These are phyloP conservation scores for Ianthella basta DNA, from an alignment of 37 sponge, comb jelly and placozoan genomes.

Conservation along the genomic window DNA sequence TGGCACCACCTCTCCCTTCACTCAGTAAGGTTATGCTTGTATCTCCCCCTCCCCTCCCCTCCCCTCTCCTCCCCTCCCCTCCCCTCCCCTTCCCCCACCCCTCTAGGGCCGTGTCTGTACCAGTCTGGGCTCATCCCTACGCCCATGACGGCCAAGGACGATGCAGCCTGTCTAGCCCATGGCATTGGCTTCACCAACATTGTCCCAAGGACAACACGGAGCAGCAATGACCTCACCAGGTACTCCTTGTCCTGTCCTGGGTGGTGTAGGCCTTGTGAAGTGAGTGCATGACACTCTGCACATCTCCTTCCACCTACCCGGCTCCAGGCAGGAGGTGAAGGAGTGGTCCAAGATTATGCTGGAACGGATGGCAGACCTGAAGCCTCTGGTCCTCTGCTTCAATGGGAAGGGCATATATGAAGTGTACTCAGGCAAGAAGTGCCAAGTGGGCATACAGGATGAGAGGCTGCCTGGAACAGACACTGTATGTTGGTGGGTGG, in stretches of 20 bases:
- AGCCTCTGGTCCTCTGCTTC: conserved; percentile 86
- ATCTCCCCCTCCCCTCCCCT: not conserved
- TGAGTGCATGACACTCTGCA: too few relatives aligned
- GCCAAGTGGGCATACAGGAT: conserved; percentile 68
- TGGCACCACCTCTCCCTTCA: not conserved
- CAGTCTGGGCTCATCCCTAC: conserved; percentile 82
- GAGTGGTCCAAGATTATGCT: conserved; percentile 79
- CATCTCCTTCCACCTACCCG: too few relatives aligned
- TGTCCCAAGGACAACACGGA: conserved; percentile 85
- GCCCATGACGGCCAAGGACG: conserved; percentile 73
- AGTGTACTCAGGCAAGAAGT: conserved; percentile 81
- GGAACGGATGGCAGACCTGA: conserved; percentile 78
- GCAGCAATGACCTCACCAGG: conserved; percentile 82
- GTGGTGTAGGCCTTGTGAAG: not conserved
- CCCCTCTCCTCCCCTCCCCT: not conserved
- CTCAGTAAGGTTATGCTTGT: not conserved
- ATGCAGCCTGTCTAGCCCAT: conserved; percentile 75
- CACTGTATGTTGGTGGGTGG: conserved; percentile 42
- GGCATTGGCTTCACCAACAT: conserved; percentile 95
- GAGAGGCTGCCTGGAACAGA: conserved; percentile 77
- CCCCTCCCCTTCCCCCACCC: not conserved
- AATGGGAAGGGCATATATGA: conserved; percentile 96
- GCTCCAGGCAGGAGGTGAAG: conserved; percentile 80
- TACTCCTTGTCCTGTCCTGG: not conserved
- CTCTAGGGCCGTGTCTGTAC: conserved; percentile 86